These are phyloP conservation scores for Bruchidius siliquastri DNA, from an alignment of 2,888 invertebrate genomes.

Conservation along the genomic window DNA sequence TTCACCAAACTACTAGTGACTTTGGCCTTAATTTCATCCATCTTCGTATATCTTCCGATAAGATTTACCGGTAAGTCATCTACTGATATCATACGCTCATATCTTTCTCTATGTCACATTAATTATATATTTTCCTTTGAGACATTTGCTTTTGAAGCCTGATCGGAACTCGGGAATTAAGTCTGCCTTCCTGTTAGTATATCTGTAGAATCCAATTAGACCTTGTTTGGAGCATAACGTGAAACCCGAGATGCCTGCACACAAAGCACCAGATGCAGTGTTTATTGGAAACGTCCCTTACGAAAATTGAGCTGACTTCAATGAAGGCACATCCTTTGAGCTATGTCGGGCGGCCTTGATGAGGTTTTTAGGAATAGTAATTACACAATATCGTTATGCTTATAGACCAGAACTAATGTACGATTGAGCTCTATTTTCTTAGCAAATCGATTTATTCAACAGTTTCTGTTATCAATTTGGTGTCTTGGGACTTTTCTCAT, in stretches of 20 bases:
- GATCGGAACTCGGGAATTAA: background rate
- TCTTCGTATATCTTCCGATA: too few relatives aligned
- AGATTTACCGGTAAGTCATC: too few relatives aligned
- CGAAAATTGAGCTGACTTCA: background rate
- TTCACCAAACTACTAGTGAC: too few relatives aligned
- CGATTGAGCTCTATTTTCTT: too few relatives aligned
- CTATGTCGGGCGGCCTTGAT: background rate
- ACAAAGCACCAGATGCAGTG: background rate
- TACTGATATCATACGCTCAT: too few relatives aligned
- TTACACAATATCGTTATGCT: too few relatives aligned
- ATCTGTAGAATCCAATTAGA: background rate
- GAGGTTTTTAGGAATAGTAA: too few relatives aligned
- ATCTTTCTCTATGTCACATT: background rate
- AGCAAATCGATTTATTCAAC: too few relatives aligned
- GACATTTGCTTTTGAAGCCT: background rate
- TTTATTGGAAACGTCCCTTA: background rate
- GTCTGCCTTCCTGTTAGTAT: background rate
- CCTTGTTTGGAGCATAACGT: background rate
- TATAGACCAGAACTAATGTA: too few relatives aligned
- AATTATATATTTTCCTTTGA: background rate
- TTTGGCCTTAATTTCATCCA: too few relatives aligned
- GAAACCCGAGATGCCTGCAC: background rate
- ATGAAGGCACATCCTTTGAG: background rate
- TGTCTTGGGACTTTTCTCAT: too few relatives aligned
- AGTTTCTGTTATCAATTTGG: too few relatives aligned